A percentile compares a stretch with the other conserved stretches of the same genome.
Conservation (phyloP, 2,797 vertebrate species). For the Pipistrellus kuhlii region DNA sequence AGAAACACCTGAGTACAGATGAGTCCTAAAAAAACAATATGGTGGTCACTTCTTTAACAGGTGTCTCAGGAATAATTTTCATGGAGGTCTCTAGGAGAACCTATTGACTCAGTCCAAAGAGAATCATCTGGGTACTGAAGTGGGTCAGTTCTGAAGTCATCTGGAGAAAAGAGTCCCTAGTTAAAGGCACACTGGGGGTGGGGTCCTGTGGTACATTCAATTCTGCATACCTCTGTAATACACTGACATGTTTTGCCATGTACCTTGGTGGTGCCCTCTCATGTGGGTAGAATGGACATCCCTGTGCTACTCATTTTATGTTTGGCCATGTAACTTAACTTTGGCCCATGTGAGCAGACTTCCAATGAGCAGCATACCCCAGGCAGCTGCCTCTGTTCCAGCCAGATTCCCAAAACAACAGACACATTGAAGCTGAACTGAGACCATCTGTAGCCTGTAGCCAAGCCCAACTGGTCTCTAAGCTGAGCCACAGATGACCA, state of each 20-base stretch:
- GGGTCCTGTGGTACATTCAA: not conserved
- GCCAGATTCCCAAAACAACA: not conserved
- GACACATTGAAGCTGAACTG: not conserved
- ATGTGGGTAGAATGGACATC: not conserved
- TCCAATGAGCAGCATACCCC: not conserved
- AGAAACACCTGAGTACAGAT: not conserved
- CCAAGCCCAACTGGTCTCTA: not conserved
- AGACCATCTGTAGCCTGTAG: not conserved
- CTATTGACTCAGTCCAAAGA: not conserved
- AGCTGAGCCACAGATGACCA: not conserved
- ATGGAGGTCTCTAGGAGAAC: not conserved
- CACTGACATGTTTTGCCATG: not conserved
- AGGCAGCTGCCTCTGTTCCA: not conserved
- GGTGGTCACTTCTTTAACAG: not conserved
- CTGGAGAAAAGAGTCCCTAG: not conserved
- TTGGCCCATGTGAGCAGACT: not conserved
- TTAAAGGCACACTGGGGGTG: not conserved
- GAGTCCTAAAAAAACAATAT: not conserved
- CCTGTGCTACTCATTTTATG: not conserved
- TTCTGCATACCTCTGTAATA: not conserved
- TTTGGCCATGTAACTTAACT: not conserved
- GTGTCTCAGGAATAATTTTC: not conserved
- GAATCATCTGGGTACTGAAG: not conserved
- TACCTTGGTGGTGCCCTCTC: not conserved
- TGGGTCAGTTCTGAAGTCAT: not conserved